Conservation (phyloP, 2,888 invertebrate species). For the Cantharis rustica region DNA sequence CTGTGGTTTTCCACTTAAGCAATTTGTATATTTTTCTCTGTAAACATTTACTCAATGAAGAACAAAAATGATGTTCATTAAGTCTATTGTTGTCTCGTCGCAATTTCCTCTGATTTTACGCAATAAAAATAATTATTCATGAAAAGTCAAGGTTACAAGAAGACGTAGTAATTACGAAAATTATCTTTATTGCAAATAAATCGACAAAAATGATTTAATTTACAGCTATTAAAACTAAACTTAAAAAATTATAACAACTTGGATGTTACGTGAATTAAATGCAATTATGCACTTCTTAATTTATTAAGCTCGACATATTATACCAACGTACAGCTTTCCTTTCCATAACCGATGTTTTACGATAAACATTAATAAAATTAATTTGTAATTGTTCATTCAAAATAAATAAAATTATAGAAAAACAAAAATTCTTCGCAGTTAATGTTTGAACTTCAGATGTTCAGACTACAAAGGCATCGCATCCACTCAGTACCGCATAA, state of each 20-base stretch:
- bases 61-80: not conserved
- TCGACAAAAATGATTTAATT: not conserved
- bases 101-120: not conserved
- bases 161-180: not conserved
- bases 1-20: not conserved
- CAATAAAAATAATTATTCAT: not conserved
- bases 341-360: not conserved
- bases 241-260: not conserved
- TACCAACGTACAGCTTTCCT: too few species aligned
- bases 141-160: not conserved
- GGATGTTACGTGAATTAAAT: not conserved
- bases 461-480: too few species aligned
- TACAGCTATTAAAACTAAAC: not conserved
- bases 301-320: not conserved
- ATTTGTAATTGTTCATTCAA: too few species aligned
- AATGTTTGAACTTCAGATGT: too few species aligned
- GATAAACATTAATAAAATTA: not conserved
- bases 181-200: not conserved
- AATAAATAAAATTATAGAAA: too few species aligned
- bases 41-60: not conserved
- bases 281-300: not conserved
- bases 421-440: too few species aligned
- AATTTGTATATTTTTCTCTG: not conserved
- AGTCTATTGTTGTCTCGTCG: not conserved
- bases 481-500: too few species aligned